phyloP scores from a whole-genome alignment of 2,113 vertebrate species.

The Atlantisia rogersi region DNA sequence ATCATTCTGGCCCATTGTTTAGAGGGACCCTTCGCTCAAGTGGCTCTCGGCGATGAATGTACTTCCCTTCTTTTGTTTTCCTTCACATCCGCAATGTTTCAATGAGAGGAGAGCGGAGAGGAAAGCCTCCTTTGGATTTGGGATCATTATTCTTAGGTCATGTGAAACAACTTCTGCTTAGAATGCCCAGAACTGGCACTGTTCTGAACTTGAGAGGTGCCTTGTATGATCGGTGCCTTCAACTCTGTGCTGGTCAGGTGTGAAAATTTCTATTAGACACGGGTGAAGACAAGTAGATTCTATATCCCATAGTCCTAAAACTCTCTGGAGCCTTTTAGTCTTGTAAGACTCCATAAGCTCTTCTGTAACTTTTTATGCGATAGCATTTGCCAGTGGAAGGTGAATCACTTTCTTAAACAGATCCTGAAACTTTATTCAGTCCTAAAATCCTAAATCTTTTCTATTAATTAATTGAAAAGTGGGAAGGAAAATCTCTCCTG shows the following conservation, averaged over 20 bases:
- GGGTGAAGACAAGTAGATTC: neutral
- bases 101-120: slow-evolving; percentile 29
- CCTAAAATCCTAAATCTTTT: neutral
- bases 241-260: neutral
- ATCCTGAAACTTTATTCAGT: neutral
- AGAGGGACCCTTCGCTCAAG: slow-evolving; percentile 52
- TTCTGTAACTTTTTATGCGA: neutral
- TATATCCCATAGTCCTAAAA: neutral
- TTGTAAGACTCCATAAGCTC: neutral
- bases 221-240: neutral
- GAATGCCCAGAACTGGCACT: neutral
- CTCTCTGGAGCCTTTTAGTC: neutral
- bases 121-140: neutral
- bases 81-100: slow-evolving; percentile 69
- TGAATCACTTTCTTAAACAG: neutral
- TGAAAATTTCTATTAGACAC: fast-evolving
- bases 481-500: neutral
- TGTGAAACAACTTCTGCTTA: fast-evolving
- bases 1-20: slow-evolving; percentile 71
- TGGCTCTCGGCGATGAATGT: slow-evolving; percentile 56
- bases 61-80: slow-evolving; percentile 81
- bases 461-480: neutral
- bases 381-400: neutral
- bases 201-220: neutral
- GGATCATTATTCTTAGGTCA: neutral